Percentiles rank a stretch among this genome's conserved stretches.
These are phyloP conservation scores for Strigamia transsilvanica DNA, from an alignment of 2,888 invertebrate genomes.

Conservation along the genomic window DNA sequence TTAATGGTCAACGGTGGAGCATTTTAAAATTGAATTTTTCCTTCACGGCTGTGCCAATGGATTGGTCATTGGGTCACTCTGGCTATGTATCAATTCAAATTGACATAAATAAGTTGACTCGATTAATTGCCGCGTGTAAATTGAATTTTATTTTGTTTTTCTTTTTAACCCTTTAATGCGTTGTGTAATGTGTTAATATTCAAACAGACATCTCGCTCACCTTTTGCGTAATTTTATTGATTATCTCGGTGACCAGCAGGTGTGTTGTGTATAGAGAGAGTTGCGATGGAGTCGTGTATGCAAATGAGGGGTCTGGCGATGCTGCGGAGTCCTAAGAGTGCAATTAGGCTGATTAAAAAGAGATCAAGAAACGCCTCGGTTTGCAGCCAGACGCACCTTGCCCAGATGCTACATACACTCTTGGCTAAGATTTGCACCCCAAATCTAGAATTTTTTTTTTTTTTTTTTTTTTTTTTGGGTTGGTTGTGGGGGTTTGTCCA, in stretches of 20 bases:
- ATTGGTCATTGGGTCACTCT: constrained; percentile 30
- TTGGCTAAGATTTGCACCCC: constrained; percentile 25
- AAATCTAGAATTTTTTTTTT: not conserved
- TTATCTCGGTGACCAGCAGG: constrained; percentile 15
- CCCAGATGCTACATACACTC: not conserved
- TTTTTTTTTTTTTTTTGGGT: constrained; percentile 13
- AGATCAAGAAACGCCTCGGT: constrained; percentile 48
- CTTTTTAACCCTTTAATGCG: not conserved
- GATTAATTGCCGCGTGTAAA: not conserved
- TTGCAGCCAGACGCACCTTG: constrained; percentile 22
- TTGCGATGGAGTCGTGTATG: constrained; percentile 20
- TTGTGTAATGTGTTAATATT: not conserved
- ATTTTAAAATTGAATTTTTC: constrained; percentile 14
- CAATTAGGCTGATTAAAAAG: constrained; percentile 53
- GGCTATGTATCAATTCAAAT: not conserved
- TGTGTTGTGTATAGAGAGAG: not conserved
- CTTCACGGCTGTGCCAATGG: not conserved
- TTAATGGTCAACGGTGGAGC: not conserved
- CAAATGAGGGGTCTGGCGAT: constrained; percentile 36
- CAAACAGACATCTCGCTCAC: constrained; percentile 15
- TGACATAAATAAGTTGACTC: not conserved
- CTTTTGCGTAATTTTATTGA: constrained; percentile 15
- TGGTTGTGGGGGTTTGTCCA: not conserved
- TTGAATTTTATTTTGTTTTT: not conserved
- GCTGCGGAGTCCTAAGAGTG: constrained; percentile 15